A percentile compares a stretch with the other conserved stretches of the same genome.
Evolutionary conservation across 1,140 invertebrate species (phyloP).

Genomic region (Mya arenaria): DNA sequence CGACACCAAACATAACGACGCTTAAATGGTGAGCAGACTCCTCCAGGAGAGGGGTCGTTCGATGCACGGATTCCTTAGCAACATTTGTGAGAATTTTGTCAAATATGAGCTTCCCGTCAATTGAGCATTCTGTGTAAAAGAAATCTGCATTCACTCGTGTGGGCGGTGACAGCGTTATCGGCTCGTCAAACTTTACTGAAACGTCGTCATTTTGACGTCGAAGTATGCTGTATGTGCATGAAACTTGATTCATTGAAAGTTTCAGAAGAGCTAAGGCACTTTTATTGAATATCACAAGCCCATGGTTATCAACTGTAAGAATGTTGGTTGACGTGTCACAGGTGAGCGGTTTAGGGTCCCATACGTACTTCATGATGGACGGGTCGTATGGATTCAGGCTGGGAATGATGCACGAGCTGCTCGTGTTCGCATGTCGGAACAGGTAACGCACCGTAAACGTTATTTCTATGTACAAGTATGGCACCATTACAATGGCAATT

Average conservation of each 20-base stretch:
- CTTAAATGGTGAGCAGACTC: conserved; percentile 65
- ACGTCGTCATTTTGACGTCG: conserved; percentile 58
- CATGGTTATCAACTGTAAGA: conserved; percentile 70
- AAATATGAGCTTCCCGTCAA: conserved; percentile 70
- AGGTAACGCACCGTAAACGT: conserved; percentile 50
- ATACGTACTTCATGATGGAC: conserved; percentile 85
- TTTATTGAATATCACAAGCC: conserved; percentile 67
- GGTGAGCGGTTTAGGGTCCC: conserved; percentile 83
- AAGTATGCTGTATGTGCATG: conserved; percentile 65
- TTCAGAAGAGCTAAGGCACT: conserved; percentile 58
- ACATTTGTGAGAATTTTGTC: conserved; percentile 62
- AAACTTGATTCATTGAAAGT: conserved; percentile 68
- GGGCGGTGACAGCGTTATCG: conserved; percentile 49
- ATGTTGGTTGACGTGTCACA: conserved; percentile 83
- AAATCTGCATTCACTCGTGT: conserved; percentile 79
- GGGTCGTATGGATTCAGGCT: conserved; percentile 88
- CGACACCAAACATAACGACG: conserved; percentile 91
- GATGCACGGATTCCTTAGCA: conserved; percentile 20
- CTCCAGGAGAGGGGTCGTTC: conserved; percentile 43
- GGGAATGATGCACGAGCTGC: conserved; percentile 88
- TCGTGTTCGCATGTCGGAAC: conserved; percentile 41
- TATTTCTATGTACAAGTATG: conserved; percentile 23
- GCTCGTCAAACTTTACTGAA: conserved; percentile 75
- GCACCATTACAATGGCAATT: neutral
- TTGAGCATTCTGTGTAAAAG: conserved; percentile 79